These are phyloP conservation scores for Chrosomus eos DNA, from an alignment of 2,797 vertebrate genomes.

Conservation along the genomic window DNA sequence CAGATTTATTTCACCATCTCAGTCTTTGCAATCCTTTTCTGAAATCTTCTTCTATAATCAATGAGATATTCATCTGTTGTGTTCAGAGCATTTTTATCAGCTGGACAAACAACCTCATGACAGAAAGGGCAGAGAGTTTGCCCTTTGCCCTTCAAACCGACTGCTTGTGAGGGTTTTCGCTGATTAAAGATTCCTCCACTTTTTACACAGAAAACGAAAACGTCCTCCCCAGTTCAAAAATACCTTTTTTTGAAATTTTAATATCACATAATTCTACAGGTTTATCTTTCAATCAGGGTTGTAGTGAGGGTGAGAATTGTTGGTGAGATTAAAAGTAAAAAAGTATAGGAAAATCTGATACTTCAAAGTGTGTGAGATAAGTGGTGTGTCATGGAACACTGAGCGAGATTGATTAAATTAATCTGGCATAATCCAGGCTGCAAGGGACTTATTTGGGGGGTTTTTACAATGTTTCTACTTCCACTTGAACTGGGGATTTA, in stretches of 20 bases:
- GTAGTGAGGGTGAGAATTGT: constrained; percentile 10
- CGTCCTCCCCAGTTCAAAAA: background rate
- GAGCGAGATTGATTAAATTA: background rate
- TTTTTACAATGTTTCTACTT: constrained; percentile 16
- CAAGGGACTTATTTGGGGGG: constrained; percentile 23
- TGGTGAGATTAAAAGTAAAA: constrained; percentile 27
- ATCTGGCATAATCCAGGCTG: background rate
- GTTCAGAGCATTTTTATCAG: constrained; percentile 34
- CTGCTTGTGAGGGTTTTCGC: constrained; percentile 10
- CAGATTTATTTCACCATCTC: constrained; percentile 13
- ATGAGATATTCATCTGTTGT: background rate
- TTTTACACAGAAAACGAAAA: background rate
- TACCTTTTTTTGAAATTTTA: background rate
- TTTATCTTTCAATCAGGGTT: background rate
- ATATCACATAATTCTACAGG: background rate
- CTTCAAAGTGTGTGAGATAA: constrained; percentile 25
- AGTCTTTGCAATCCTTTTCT: background rate
- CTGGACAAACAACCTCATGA: constrained; percentile 29
- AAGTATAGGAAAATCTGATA: constrained; percentile 12
- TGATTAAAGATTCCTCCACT: background rate
- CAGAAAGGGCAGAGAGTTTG: constrained; percentile 15
- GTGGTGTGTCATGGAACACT: background rate
- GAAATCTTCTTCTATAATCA: constrained; percentile 34
- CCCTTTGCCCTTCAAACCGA: constrained; percentile 11
- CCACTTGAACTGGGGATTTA: constrained; percentile 21